Evolutionary conservation across 1,140 invertebrate species (phyloP), one percentile per base, ranked within the genome.

Genomic region (Callitettix versicolor): DNA sequence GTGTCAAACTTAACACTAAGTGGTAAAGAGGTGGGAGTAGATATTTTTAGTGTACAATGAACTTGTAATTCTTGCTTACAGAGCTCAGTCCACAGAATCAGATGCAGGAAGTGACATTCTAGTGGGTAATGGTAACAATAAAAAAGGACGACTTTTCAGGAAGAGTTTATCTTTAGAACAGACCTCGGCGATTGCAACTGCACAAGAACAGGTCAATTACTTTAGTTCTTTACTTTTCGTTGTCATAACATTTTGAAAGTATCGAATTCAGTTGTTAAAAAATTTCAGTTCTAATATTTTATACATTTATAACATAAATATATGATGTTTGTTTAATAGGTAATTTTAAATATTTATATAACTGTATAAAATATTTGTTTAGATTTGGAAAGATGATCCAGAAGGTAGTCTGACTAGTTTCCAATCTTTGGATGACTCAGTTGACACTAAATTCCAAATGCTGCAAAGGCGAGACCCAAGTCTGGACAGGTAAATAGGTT

Each of bases 81-180:
- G 48, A 64, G 67, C 24, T 20, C 47, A 18, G 30, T 58, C 57
- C 14, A 52, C 22, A 9, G 56, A 54, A 49, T 56, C 33, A 47
- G 49, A 54, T 15, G 44, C 33, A 41, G 40, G 34, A 42, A 36
- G 18, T 55, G 44, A 40, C 34, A 53, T 33, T 41, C 46, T 38
- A 40, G 43, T 33, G 52, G 56, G 59, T 52, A 41, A 21, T 15
- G 47, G 54, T 21, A 59, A 43, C 5, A 38, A 63, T 43, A 60
- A 57, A 49, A 78, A 77, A 63, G 76, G 78, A 55, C 77, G 76
- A 64, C 67, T 87, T 12, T 78, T 84, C 59, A 74, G 84, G 49
- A 87, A 86, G 64, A 84, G 81, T 69, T 67, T 88, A 17, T 88
- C 85, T 15, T 67, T 88, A 34, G 85, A 88, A 69, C 85, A 88